Base-by-base conservation (phyloP, 2,797 vertebrate genomes). In the Pygocentrus nattereri region DNA sequence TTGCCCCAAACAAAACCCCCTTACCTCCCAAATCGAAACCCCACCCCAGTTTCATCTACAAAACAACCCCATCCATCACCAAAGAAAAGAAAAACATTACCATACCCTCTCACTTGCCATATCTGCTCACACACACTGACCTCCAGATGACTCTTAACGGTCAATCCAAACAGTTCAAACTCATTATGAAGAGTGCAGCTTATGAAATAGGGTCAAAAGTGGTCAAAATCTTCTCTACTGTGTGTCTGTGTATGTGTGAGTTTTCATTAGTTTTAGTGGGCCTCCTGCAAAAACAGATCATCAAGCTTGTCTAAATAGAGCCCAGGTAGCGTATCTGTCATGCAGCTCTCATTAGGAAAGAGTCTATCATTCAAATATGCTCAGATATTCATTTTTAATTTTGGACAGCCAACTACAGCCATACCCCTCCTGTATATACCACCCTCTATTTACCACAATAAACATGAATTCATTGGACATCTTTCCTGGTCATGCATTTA, bases 251-350 rank as follows among this genome's bases (percentile, higher is more conserved):
- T 56, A 71, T 79, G 87, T 84, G 87, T 87, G 91, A 92, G 88
- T 90, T 86, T 91, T 92, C 90, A 91, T 93, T 91, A 91, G 88
- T 73, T 83, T 91, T 90, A 92, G 91, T 90, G 89, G 84, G 87
- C 89, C 91, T 91, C 87, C 85, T 91, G 90, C 87, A 91, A 92
- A 92, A 93, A 91, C 92, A 92, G 88, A 94, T 93, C 90, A 88
- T 85, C 84, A 89, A 81, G 88, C 88, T 88, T 91, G 88, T 89
- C 87, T 82, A 94, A 94, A 94, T 92, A 93, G 93, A 93, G 90
- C 89, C 82, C 83, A 82, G 52, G 47, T 58, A 89, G 85, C 89
- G 92, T 92, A 93, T 90, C 91, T 91, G 90, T 85, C 87, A 76
- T 70, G 58, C 77, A 88, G 82, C 89, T 89, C 90, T 93, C 90